Base-by-base conservation (phyloP, 1,140 invertebrate species). In the Oncopeltus fasciatus region DNA sequence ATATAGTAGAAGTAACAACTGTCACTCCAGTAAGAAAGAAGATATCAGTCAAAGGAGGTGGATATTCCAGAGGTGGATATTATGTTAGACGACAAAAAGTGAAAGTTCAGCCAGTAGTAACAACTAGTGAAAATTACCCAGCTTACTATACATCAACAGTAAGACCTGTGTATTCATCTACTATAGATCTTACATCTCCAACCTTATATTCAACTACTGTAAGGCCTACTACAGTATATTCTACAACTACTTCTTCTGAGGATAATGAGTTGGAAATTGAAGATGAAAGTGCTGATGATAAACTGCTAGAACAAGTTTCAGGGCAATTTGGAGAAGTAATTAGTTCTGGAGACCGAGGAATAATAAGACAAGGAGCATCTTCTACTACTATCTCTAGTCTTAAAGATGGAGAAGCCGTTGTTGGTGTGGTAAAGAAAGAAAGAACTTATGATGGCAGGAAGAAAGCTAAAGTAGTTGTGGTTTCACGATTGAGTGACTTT, bases 401-500 rank as follows among this genome's bases (percentile, higher is more conserved):
- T 20, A 64, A 65, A 57, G 67, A 68, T 49, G 67, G 67, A 38
- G 67, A 68, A 63, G 63, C 67, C 1, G 57, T 68, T 31, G 68
- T 69, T 18, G 68, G 68, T 21, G 64, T 69, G 28, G 53, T 68
- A n/a, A 68, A 67, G 59, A 67, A 68, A 28, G 65, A 58, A 43
- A 58, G 59, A 27, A 53, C 57, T 38, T 60, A 58, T 38, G 67
- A 56, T 24, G 65, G 65, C 33, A 65, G 67, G 59, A 66, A 67
- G 43, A 66, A 65, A 47, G 43, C 65, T 29, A 69, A 69, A 56
- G 75, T 83, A 11, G 80, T 84, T 2, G 79, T 83, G 0, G 68
- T 71, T 3, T 69, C 69, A 0, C 81, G 82, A 68, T 76, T 81
- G 51, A 83, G 82, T 59, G 83, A 84, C 65, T 77, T 82, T 43